Conservation (phyloP, 2,797 vertebrate species). For the Aphelocoma californica region DNA sequence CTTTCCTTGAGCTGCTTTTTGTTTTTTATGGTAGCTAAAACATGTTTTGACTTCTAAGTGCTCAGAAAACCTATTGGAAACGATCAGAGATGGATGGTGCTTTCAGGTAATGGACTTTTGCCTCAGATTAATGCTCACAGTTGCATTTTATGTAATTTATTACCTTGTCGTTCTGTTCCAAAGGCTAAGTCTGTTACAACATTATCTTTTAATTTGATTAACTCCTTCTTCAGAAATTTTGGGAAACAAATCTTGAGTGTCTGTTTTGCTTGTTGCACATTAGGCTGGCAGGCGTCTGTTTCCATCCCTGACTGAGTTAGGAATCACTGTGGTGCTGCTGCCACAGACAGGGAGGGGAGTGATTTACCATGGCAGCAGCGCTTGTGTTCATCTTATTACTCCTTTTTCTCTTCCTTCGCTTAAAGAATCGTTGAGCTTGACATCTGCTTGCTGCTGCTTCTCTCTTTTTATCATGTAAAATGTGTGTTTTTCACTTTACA, state of each 20-base stretch:
- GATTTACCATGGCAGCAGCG: accelerated
- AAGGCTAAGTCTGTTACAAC: neutral
- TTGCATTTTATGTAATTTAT: conserved; percentile 1
- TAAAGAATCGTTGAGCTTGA: neutral
- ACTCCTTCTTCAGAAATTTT: conserved; percentile 14
- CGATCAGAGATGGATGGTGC: neutral
- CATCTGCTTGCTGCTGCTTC: neutral
- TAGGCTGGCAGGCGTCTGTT: neutral
- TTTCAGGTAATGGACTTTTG: conserved; percentile 41
- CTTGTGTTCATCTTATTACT: neutral
- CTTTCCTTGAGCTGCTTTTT: neutral
- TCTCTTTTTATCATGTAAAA: neutral
- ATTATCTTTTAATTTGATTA: conserved; percentile 48
- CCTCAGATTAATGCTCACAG: neutral
- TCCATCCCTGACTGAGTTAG: conserved; percentile 6
- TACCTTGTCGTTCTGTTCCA: neutral
- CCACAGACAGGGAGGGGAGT: neutral
- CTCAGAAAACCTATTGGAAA: neutral
- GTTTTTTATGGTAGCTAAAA: neutral
- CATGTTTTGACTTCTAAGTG: neutral
- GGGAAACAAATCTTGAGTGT: neutral
- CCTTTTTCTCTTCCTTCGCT: neutral
- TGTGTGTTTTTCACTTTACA: neutral
- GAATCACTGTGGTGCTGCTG: neutral
- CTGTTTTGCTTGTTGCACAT: neutral